Evolutionary conservation across 2,888 invertebrate genomes (phyloP), one percentile per base, ranked within the genome.

Genomic region (Rhingia campestris): DNA sequence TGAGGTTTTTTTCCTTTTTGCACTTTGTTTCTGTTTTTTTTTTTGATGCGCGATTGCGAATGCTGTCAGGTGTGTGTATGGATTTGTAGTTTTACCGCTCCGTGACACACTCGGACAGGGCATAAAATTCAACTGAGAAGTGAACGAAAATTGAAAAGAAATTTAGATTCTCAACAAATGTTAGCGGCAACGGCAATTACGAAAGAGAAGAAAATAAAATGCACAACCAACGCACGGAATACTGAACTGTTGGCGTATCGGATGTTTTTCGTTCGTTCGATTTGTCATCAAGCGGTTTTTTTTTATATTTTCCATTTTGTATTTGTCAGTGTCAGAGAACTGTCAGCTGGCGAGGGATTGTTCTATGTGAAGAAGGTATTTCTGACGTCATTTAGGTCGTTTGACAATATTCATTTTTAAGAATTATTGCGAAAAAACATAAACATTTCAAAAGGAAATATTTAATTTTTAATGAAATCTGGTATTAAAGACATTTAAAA

Each of bases 81-180:
- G 53, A 53, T 33, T 12, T 4, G 7, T 2, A 45, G n/a, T 54
- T 67, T 33, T 35, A 37, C 30, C 61, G 39, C 32, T 33, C 45
- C 3, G 6, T 41, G 39, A 53, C 63, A 39, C 45, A 69, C 45
- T 70, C 43, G 14, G 4, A 41, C 37, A 22, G 43, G 10, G 47
- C 59, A 12, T 43, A 37, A 64, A 59, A 63, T 6, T 33, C 37
- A 63, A 81, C 81, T 81, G 76, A 75, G 14, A 33, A 45, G 45
- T 12, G 37, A 58, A 66, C 45, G 58, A 33, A 69, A 75, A 49
- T 75, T 64, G 61, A 49, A 63, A 69, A 56, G 54, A 58, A 80
- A 80, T 74, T 67, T 49, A 51, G 63, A 58, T 51, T 63, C 54
- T 2, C 22, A 51, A 39, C 43, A 58, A 30, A 47, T 12, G 22